Conservation (phyloP, 2,888 invertebrate species). For the Pristionchus mayeri region DNA sequence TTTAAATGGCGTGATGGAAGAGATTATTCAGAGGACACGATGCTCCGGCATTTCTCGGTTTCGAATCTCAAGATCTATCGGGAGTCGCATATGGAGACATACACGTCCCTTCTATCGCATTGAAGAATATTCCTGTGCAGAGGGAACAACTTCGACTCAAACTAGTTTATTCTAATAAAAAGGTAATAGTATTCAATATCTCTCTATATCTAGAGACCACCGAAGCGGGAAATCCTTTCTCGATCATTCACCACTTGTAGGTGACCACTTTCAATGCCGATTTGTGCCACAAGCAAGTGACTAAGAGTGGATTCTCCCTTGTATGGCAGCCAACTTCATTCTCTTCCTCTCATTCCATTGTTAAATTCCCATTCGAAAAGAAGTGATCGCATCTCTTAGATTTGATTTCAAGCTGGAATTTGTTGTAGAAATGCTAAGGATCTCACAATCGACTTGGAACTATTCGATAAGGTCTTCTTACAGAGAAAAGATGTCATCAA, state of each 20-base stretch:
- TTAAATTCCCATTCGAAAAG: conserved; percentile 76
- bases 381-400: not conserved
- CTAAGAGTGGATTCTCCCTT: conserved; percentile 75
- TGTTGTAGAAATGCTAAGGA: conserved; percentile 60
- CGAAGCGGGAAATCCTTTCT: no score
- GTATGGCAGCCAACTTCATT: conserved; percentile 76
- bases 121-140: conserved; percentile 75
- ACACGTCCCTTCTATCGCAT: conserved; percentile 76
- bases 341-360: conserved; percentile 70
- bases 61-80: conserved; percentile 71
- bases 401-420: not conserved
- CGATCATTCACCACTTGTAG: no score
- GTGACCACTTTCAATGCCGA: conserved; percentile 75
- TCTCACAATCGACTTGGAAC: conserved; percentile 64
- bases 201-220: no score
- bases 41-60: conserved; percentile 77
- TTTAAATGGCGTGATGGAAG: not conserved
- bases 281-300: conserved; percentile 74
- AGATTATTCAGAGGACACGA: conserved; percentile 76
- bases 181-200: no score
- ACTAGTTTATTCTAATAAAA: conserved; percentile 75
- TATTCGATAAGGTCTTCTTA: conserved; percentile 77
- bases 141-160: conserved; percentile 75
- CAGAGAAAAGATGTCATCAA: conserved; percentile 76
- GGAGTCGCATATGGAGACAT: conserved; percentile 63